These are phyloP conservation scores for Stenolophus ochropezus DNA, from an alignment of 2,888 invertebrate species.

Conservation along the genomic window DNA sequence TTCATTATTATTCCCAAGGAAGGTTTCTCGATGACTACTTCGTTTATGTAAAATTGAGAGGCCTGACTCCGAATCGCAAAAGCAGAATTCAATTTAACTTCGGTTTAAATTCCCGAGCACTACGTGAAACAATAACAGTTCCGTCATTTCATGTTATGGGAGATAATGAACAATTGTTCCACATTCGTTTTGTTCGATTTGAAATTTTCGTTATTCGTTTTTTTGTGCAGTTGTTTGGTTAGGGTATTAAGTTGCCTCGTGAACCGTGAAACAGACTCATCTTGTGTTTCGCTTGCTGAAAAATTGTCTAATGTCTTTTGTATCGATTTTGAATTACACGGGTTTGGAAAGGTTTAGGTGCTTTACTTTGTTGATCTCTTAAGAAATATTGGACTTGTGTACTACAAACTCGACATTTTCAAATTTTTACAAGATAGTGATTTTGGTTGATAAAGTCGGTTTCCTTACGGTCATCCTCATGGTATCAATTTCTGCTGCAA, in stretches of 20 bases:
- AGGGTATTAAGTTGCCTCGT: constrained; percentile 36
- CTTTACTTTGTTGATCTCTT: constrained; percentile 13
- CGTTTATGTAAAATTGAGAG: not conserved
- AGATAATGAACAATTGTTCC: constrained; percentile 22
- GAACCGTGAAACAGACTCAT: constrained; percentile 43
- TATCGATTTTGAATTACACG: constrained; percentile 54
- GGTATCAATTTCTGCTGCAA: too few species aligned
- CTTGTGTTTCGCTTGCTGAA: constrained; percentile 26
- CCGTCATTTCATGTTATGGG: constrained; percentile 14
- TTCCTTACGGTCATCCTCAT: too few species aligned
- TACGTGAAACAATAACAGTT: constrained; percentile 25
- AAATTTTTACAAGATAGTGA: not conserved
- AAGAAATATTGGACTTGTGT: constrained; percentile 15
- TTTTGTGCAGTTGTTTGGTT: constrained; percentile 1
- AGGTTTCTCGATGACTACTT: not conserved
- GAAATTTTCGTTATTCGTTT: not conserved
- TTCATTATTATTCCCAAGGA: constrained; percentile 4
- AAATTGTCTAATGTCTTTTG: constrained; percentile 54
- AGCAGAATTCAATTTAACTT: constrained; percentile 54
- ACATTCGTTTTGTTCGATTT: constrained; percentile 25
- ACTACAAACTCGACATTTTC: not conserved
- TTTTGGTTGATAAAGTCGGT: not conserved
- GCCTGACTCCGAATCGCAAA: not conserved
- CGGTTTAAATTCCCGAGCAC: constrained; percentile 14
- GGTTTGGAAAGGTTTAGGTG: not conserved